Conservation (phyloP, 2,797 vertebrate genomes). For the Ptychadena robeensis region DNA sequence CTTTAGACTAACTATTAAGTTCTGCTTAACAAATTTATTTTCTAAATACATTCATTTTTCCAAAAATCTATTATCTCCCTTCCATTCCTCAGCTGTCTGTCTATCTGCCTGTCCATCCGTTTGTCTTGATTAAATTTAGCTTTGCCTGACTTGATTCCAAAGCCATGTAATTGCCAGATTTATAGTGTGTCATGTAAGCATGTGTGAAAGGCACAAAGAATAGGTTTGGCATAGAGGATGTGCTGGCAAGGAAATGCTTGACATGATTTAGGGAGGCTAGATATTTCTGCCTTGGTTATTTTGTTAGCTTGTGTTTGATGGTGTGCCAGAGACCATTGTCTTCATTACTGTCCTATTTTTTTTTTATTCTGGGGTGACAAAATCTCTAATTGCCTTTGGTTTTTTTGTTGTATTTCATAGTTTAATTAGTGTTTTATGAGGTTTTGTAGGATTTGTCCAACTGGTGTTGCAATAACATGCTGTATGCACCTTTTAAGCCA, state of each 20-base stretch:
- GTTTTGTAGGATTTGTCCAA: slow-evolving; percentile 36
- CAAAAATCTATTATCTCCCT: background rate
- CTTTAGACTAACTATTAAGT: background rate
- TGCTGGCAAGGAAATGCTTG: slow-evolving; percentile 45
- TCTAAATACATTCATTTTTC: background rate
- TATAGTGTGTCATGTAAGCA: slow-evolving; percentile 52
- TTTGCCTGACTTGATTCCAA: slow-evolving; percentile 33
- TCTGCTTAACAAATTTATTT: background rate
- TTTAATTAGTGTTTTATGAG: slow-evolving; percentile 39
- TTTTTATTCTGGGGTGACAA: slow-evolving; percentile 27
- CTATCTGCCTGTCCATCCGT: background rate
- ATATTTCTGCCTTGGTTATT: slow-evolving; percentile 47
- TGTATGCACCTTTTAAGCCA: slow-evolving; percentile 29
- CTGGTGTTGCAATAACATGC: slow-evolving; percentile 37
- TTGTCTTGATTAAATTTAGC: slow-evolving; percentile 22
- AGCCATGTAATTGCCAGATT: slow-evolving; percentile 37
- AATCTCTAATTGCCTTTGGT: slow-evolving; percentile 52
- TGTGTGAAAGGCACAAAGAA: slow-evolving; percentile 50
- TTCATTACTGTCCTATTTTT: slow-evolving; percentile 42
- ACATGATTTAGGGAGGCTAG: slow-evolving; percentile 53
- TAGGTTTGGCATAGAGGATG: slow-evolving; percentile 45
- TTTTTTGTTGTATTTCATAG: slow-evolving; percentile 42
- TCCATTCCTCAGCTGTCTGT: background rate
- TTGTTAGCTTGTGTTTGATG: slow-evolving; percentile 51
- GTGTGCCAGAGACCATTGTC: slow-evolving; percentile 50